phyloP scores from a whole-genome alignment of 1,140 invertebrate genomes.

The Camponotus pennsylvanicus region DNA sequence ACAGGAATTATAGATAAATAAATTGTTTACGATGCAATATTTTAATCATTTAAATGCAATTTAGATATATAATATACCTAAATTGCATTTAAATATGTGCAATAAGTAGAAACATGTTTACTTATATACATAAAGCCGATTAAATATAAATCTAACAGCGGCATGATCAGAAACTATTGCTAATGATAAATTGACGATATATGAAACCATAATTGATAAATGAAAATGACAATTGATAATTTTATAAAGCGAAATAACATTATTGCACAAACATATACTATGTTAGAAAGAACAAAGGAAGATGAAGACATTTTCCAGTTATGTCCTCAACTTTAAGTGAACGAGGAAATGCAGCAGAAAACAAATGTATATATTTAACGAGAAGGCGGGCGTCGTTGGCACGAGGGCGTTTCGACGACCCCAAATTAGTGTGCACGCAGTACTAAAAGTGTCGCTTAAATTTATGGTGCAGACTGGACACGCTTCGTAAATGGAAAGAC shows the following conservation, averaged over 20 bases:
- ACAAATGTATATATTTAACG: constrained; percentile 82
- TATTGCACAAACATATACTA: too few species aligned
- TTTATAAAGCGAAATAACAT: neutral
- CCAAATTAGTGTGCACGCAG: constrained; percentile 83
- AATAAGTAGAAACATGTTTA: constrained; percentile 2
- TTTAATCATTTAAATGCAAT: constrained; percentile 38
- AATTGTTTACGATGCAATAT: constrained; percentile 69
- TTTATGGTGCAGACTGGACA: constrained; percentile 77
- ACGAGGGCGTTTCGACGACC: constrained; percentile 79
- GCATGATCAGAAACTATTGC: neutral
- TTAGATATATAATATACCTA: constrained; percentile 46
- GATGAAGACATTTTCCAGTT: constrained; percentile 37
- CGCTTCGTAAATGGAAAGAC: constrained; percentile 42
- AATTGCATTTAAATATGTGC: constrained; percentile 49
- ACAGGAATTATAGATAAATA: constrained; percentile 60
- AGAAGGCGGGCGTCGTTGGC: constrained; percentile 79
- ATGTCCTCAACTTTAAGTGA: constrained; percentile 40
- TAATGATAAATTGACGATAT: neutral
- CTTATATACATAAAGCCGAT: neutral
- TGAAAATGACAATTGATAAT: neutral
- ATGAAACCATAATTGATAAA: neutral
- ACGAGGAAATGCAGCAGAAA: constrained; percentile 69
- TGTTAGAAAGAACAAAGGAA: neutral
- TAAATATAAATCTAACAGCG: neutral
- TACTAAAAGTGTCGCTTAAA: constrained; percentile 81